Conservation (phyloP, 2,888 invertebrate species). For the Xanthia togata region DNA sequence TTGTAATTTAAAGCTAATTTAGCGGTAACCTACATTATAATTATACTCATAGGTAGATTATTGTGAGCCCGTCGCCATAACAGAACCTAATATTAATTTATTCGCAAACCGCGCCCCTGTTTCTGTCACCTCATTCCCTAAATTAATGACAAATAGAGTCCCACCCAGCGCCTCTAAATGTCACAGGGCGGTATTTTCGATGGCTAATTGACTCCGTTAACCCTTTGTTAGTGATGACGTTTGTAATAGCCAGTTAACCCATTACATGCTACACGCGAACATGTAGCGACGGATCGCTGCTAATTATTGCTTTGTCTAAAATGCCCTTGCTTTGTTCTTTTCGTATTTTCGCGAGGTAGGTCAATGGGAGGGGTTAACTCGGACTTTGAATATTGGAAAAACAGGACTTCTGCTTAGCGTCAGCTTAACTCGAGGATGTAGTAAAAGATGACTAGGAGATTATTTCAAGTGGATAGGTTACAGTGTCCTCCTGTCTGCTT, state of each 20-base stretch:
- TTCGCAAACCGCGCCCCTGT: slow-evolving; percentile 84
- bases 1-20: background rate
- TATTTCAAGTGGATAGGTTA: background rate
- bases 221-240: slow-evolving; percentile 83
- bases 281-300: slow-evolving; percentile 57
- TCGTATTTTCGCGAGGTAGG: slow-evolving; percentile 20
- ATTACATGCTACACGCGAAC: slow-evolving; percentile 75
- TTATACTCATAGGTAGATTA: slow-evolving; percentile 27
- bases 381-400: background rate
- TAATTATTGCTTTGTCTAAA: slow-evolving; percentile 63
- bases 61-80: slow-evolving; percentile 40
- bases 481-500: background rate
- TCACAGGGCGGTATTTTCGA: slow-evolving; percentile 83
- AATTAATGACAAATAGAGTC: slow-evolving; percentile 89
- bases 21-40: slow-evolving; percentile 1
- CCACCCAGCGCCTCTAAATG: slow-evolving; percentile 82
- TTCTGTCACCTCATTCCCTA: slow-evolving; percentile 88
- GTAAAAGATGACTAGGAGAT: background rate
- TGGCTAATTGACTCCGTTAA: slow-evolving; percentile 87
- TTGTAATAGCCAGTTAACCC: slow-evolving; percentile 78
- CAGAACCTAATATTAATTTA: slow-evolving; percentile 82
- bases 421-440: background rate
- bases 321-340: slow-evolving; percentile 41
- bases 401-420: background rate
- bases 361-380: slow-evolving; percentile 1